Percentiles rank a stretch among this genome's conserved stretches.
These are phyloP conservation scores for Nomada fucata DNA, from an alignment of 2,888 invertebrate genomes.

Conservation along the genomic window DNA sequence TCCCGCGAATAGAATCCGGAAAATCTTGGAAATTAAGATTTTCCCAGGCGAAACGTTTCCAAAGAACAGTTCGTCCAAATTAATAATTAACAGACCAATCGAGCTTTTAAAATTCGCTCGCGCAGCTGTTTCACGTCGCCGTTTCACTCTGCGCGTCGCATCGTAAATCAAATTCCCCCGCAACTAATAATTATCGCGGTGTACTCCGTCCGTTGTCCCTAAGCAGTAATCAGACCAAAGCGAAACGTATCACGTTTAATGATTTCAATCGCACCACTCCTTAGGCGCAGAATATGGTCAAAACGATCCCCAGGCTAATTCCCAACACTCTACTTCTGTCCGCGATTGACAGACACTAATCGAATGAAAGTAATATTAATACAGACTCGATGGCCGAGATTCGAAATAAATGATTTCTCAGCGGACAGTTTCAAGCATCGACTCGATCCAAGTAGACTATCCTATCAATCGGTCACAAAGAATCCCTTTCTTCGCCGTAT, in stretches of 20 bases:
- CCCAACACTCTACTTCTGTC: conserved; percentile 14
- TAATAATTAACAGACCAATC: too few species aligned
- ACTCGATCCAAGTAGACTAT: neutral
- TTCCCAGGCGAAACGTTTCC: too few species aligned
- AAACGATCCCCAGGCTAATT: neutral
- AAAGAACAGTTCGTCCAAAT: too few species aligned
- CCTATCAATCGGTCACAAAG: neutral
- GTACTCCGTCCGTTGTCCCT: neutral
- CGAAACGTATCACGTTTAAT: neutral
- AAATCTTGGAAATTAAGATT: too few species aligned
- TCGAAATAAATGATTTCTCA: conserved; percentile 1
- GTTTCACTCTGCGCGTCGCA: too few species aligned
- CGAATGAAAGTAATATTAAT: conserved; percentile 6
- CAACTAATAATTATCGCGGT: neutral
- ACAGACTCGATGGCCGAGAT: conserved; percentile 2
- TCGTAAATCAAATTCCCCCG: too few species aligned
- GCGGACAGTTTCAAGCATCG: too few species aligned
- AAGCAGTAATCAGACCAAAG: neutral
- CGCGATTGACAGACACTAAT: conserved; percentile 35
- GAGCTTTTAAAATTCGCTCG: too few species aligned
- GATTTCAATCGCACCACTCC: neutral
- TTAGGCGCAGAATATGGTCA: neutral
- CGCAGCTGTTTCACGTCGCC: too few species aligned
- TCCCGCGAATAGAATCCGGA: too few species aligned
- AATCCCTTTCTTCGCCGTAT: neutral